Conservation (phyloP, 2,888 invertebrate species). For the Selenia dentaria region DNA sequence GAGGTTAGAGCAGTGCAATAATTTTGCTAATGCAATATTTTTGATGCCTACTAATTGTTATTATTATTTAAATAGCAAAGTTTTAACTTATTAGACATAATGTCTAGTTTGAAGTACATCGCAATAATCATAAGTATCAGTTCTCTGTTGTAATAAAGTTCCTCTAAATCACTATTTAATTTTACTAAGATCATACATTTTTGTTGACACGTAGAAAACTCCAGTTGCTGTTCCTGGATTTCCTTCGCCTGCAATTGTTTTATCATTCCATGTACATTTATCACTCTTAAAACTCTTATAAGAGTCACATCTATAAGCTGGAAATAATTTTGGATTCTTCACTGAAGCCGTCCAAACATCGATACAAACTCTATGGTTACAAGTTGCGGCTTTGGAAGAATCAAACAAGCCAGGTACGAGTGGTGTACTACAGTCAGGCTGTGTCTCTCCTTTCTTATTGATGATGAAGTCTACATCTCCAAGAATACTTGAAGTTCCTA, state of each 20-base stretch:
- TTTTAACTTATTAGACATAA: no score
- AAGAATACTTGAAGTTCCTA: conserved; percentile 58
- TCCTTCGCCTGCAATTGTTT: conserved; percentile 56
- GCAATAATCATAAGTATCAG: no score
- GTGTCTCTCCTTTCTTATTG: conserved; percentile 75
- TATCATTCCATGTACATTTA: conserved; percentile 40
- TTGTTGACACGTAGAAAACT: conserved; percentile 54
- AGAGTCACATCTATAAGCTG: conserved; percentile 51
- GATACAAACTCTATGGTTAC: conserved; percentile 57
- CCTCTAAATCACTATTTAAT: no score
- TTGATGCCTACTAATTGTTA: no score
- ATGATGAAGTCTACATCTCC: conserved; percentile 75
- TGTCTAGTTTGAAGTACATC: no score
- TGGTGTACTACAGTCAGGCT: conserved; percentile 75
- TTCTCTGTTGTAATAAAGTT: no score
- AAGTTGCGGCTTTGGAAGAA: conserved; percentile 57
- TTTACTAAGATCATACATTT: conserved; percentile 25
- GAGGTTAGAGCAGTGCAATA: no score
- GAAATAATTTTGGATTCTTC: conserved; percentile 47
- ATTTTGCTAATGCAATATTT: no score
- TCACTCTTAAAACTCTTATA: conserved; percentile 39
- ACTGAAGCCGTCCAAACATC: conserved; percentile 55
- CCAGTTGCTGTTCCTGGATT: conserved; percentile 57
- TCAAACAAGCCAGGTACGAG: conserved; percentile 54
- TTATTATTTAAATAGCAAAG: no score